These are phyloP conservation scores for Trinorchestia longiramus DNA, from an alignment of 1,140 invertebrate species.

Conservation along the genomic window DNA sequence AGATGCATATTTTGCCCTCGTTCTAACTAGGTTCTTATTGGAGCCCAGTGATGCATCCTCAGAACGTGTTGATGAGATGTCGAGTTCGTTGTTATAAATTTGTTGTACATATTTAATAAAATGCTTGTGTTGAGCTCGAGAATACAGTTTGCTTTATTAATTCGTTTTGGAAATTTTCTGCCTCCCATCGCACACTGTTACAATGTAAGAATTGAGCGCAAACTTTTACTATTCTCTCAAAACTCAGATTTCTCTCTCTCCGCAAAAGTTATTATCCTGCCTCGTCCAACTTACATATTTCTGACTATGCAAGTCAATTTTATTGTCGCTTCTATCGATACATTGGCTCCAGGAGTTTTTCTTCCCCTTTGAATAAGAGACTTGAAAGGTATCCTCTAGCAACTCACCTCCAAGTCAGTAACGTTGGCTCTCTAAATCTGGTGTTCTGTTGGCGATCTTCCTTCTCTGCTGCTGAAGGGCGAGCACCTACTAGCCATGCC, in stretches of 20 bases:
- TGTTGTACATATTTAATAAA: too few relatives aligned
- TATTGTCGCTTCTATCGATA: not conserved
- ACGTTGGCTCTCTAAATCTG: not conserved
- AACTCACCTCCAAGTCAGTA: not conserved
- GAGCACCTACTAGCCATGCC: not conserved
- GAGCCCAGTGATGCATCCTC: too few relatives aligned
- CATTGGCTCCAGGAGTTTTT: not conserved
- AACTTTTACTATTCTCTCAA: not conserved
- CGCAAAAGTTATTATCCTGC: not conserved
- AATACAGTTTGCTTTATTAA: too few relatives aligned
- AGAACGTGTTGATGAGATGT: too few relatives aligned
- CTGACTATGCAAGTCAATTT: not conserved
- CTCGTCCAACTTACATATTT: not conserved
- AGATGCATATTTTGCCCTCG: too few relatives aligned
- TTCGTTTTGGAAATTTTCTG: not conserved
- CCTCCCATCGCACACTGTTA: not conserved
- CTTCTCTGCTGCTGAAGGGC: not conserved
- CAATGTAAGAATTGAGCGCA: not conserved
- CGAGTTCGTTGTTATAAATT: too few relatives aligned
- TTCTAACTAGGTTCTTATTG: too few relatives aligned
- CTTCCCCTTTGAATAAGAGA: not conserved
- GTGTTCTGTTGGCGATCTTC: not conserved
- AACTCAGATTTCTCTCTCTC: not conserved
- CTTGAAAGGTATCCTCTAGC: not conserved
- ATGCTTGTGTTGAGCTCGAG: too few relatives aligned